Base-by-base conservation (phyloP, 1,140 invertebrate species). In the Lasioglossum albipes region DNA sequence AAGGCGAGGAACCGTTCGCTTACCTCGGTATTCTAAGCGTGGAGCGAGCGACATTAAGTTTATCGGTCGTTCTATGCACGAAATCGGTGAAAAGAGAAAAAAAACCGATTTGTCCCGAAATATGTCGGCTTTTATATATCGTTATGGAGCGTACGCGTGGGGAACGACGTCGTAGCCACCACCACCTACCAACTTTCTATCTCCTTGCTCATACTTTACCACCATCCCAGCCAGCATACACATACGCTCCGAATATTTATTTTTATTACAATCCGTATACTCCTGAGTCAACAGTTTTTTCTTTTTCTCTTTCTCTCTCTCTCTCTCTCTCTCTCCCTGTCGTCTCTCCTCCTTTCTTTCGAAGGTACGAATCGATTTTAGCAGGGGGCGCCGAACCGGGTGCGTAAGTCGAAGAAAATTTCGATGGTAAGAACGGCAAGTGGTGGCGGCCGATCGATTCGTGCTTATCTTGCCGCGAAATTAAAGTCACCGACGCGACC, bases 251-350 rank as follows among this genome's bases (percentile, higher is more conserved):
- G 82, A 89, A 90, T 89, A 90, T 90, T 90, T 90, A 90, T 90
- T 90, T 89, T 90, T 90, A 90, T 90, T 90, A 84, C 89, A 61
- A 81, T 78, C 83, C 79, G 81, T 83, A 85, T 88, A 78, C 81
- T 85, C 81, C 86, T 88, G 89, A 89, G 89, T 90, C 88, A 90
- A 90, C 89, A 89, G 88, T 89, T 90, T 90, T 86, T 89, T 86
- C 75, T 88, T 87, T 81, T 89, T 20, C 13, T 54, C 18, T 54
- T 6, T 16, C 0, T 20, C 18, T 13, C 45, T 13, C 10, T 3
- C 45, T 10, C 75, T 86, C 85, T 79, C 89, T 20, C 52, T 54
- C 18, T 18, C 6, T 0, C 52, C 18, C 18, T 54, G 6, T 16
- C 52, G 13, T 54, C 52, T 16, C 52, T 16, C 18, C 13, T 20